Evolutionary conservation across 2,113 vertebrate genomes (phyloP).

Genomic region (Syngnathus scovelli): DNA sequence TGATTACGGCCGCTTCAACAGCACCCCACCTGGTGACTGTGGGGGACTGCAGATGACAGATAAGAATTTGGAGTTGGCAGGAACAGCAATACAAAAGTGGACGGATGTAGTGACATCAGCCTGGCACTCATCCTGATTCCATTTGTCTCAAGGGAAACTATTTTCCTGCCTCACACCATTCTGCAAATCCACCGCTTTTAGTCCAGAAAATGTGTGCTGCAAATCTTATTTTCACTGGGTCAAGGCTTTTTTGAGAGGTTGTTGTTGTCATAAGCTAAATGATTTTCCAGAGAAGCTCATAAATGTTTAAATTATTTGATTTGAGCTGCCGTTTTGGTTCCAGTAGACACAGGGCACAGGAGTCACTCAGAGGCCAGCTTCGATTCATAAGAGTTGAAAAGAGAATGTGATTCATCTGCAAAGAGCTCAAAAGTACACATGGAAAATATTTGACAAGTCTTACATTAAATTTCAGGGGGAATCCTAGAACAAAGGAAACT

Average conservation of each 20-base stretch:
- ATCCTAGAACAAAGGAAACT: background rate
- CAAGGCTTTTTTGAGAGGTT: background rate
- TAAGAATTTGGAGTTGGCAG: background rate
- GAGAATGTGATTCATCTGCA: background rate
- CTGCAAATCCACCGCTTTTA: background rate
- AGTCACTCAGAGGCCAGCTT: background rate
- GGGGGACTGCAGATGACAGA: constrained; percentile 1
- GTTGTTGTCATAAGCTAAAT: background rate
- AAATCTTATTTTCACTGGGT: background rate
- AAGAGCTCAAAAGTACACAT: background rate
- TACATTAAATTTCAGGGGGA: background rate
- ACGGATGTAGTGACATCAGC: background rate
- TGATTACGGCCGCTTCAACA: background rate
- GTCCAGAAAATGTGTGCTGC: background rate
- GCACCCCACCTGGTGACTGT: background rate
- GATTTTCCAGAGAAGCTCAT: background rate
- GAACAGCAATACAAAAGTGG: background rate
- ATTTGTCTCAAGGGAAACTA: background rate
- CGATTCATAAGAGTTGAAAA: background rate
- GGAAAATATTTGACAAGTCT: background rate
- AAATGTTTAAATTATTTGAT: background rate
- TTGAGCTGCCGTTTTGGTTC: background rate
- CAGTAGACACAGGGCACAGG: background rate
- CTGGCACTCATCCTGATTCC: background rate
- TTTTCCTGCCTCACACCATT: background rate